Base-by-base conservation (phyloP, 2,888 invertebrate species). In the Eupithecia subfuscata region DNA sequence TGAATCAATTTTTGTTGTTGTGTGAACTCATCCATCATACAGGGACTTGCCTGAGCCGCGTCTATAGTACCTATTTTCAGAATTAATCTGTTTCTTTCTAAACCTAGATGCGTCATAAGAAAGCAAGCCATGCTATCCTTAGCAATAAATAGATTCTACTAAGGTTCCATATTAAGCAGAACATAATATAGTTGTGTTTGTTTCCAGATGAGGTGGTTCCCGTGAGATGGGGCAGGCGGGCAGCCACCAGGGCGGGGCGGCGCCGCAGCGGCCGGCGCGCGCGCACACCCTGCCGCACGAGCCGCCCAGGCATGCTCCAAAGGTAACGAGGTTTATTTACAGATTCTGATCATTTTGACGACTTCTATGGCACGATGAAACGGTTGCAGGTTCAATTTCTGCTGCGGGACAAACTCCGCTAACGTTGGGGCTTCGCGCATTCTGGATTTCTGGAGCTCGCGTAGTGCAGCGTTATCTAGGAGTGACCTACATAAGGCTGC, bases 161-260 rank as follows among this genome's bases (percentile, higher is more conserved):
- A 22, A 56, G n/a, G 22, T 12, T 5, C 2, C 25, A 1, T 60
- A 12, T 11, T 60, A 1, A 14, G 22, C 25, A 60, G 60, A 25
- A 25, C 12, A 2, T 12, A 25, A 45, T 3, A 16, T 16, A 25
- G 25, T 43, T 11, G 7, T 71, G 18, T 2, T 63, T 65, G 14
- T 72, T 86, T 87, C 0, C 89, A 93, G 92, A 92, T 92, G 93
- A 78, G 80, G 79, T 76, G 79, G 77, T 78, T 78, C 22, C 79
- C 70, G 82, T 86, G 85, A 88, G 84, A 95, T 94, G 94, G 94
- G 94, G 83, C 94, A 94, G 89, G 92, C 93, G 83, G 92, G 92
- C 89, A 94, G 94, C 89, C 91, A 92, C 87, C 90, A 89, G 85
- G 86, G 87, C 87, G 86, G 85, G 81, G 89, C 86, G 86, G 89